Base-by-base conservation (phyloP, 1,140 invertebrate genomes). In the Mamestra configurata region DNA sequence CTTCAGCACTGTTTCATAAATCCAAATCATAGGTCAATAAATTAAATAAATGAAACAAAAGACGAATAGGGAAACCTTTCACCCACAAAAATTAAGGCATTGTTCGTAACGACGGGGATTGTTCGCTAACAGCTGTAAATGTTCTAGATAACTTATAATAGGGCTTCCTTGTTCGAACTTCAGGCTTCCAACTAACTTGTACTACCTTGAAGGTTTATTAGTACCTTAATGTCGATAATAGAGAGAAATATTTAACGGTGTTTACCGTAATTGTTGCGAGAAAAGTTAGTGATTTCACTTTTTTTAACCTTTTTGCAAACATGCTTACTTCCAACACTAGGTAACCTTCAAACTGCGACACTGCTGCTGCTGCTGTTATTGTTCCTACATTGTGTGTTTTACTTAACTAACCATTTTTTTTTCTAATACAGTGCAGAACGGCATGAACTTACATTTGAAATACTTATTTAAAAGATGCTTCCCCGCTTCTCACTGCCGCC, bases 61-160 rank as follows among this genome's bases (percentile, higher is more conserved):
- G 27, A 6, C 11, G 35, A 37, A 18, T 7, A 40, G 59, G 20
- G n/a, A 37, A 64, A 37, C 6, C n/a, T 37, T 40, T 40, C 40
- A 20, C 10, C 31, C 13, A 46, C 18, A 68, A 68, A 68, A 68
- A 68, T 46, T 6, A 27, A 49, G 22, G 27, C 37, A 70, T 70
- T 70, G 66, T 70, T 46, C 40, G 20, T 70, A 70, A 70, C 66
- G 66, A 70, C 49, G 37, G 0, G 40, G 22, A 27, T 70, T 70
- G 66, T 70, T 66, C 61, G 18, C 35, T 70, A 46, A 49, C 49
- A 70, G 66, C 66, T 66, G 7, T 6, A 66, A 20, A 66, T 70
- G 13, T 49, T 27, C 59, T 31, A 35, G 27, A 70, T 70, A 70
- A 70, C 20, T 70, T 70, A 27, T 49, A 70, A 24, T 70, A 70